Base-by-base conservation (phyloP, 1,140 invertebrate species). In the Hesperophylax magnus region DNA sequence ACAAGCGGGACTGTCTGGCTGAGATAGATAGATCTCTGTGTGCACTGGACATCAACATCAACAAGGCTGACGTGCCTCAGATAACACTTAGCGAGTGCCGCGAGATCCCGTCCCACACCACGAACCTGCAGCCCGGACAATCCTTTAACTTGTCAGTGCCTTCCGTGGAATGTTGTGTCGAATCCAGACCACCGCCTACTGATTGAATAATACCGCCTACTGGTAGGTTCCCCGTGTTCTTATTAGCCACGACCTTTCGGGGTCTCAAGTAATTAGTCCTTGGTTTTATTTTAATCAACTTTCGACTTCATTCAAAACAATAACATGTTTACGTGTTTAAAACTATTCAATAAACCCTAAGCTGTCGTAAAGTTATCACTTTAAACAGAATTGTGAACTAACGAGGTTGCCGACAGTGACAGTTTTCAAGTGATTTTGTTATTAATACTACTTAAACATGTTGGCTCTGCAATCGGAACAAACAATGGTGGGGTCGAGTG, bases 61-160 rank as follows among this genome's bases (percentile, higher is more conserved):
- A 87, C 81, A 86, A 84, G 80, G 86, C 82, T 61, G 87, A 88
- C 79, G 85, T 89, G 6, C 89, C 89, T 22, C 85, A 85, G 77
- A 90, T 90, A 86, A 90, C 88, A 76, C 88, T 90, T 77, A 90
- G 89, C 77, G 89, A 90, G 85, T 90, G 89, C 87, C 87, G 88
- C 77, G 87, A 89, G 83, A 18, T 15, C 54, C 39, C 24, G n/a
- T 24, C 60, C 17, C 69, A 34, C 58, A 15, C 22, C 71, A 17
- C 52, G 22, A 15, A 53, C 67, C 61, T 18, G 17, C 74, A 39
- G 34, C 18, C 61, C 39, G 52, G 31, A 24, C 31, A 54, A 15
- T 65, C 84, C 60, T 87, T 88, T 78, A 86, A 87, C 84, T 85
- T 90, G 77, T 83, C 87, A 83, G 89, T 90, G 86, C 89, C 89